phyloP scores from a whole-genome alignment of 1,140 invertebrate species.

The Bombus cullumanus region DNA sequence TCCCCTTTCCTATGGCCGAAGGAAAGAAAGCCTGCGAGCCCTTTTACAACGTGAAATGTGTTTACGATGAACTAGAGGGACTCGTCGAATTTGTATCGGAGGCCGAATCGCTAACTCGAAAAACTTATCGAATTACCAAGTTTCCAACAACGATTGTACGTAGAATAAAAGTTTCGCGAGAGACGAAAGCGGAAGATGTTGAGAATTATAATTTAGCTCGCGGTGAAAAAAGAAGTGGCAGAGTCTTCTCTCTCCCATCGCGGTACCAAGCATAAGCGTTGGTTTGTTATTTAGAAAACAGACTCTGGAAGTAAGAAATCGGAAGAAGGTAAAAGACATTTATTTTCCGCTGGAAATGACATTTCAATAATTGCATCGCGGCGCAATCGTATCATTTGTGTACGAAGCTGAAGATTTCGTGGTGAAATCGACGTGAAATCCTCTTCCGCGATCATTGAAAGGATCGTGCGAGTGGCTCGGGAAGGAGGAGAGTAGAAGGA shows the following conservation, averaged over 20 bases:
- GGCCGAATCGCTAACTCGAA: neutral
- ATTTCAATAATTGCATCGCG: conserved; percentile 40
- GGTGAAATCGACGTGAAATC: conserved; percentile 51
- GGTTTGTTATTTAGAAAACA: neutral
- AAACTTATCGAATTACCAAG: neutral
- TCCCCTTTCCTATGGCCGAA: neutral
- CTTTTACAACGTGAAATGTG: neutral
- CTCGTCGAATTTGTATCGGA: neutral
- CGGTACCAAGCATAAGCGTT: neutral
- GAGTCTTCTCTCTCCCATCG: too few species aligned
- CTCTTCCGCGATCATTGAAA: conserved; percentile 44
- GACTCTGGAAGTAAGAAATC: too few species aligned
- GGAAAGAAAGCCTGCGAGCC: neutral
- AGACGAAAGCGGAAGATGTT: neutral
- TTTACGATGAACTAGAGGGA: neutral
- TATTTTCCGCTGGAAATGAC: conserved; percentile 33
- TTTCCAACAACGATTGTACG: neutral
- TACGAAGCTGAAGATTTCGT: conserved; percentile 40
- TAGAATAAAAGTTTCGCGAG: neutral
- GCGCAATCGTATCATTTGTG: conserved; percentile 47
- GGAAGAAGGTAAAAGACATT: neutral
- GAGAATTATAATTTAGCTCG: neutral
- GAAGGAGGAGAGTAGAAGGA: neutral
- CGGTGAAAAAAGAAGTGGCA: neutral
- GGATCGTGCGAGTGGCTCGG: neutral